Conservation (phyloP, 1,140 invertebrate genomes). For the Brachionus sp. region DNA sequence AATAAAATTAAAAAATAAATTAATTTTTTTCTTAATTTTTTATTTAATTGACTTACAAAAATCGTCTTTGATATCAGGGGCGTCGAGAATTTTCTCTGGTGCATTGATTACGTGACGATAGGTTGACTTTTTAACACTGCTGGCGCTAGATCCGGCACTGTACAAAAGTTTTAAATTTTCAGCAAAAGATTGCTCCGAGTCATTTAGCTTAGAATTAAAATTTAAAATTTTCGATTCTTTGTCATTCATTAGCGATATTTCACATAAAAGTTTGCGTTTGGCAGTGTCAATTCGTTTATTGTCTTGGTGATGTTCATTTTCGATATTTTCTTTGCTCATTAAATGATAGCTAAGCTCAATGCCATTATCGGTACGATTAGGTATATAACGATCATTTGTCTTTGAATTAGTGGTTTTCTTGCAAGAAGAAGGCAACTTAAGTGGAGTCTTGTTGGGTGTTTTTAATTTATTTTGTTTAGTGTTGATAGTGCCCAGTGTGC, state of each 20-base stretch:
- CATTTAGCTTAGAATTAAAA: neutral
- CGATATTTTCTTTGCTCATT: slow-evolving; percentile 4
- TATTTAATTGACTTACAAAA: slow-evolving; percentile 71
- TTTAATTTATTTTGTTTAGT: neutral
- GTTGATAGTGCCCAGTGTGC: neutral
- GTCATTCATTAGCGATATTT: neutral
- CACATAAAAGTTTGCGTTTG: neutral
- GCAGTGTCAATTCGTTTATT: neutral
- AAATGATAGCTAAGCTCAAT: slow-evolving; percentile 37
- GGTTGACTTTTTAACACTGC: neutral
- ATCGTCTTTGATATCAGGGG: slow-evolving; percentile 91
- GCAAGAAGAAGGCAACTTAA: neutral
- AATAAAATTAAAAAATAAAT: slow-evolving; percentile 64
- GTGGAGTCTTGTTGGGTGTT: neutral
- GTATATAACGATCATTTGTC: slow-evolving; percentile 40
- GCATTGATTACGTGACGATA: slow-evolving; percentile 83
- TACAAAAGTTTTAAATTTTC: slow-evolving; percentile 23
- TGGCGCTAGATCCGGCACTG: neutral
- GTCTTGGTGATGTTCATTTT: neutral
- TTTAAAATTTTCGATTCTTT: slow-evolving; percentile 21
- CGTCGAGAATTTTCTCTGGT: slow-evolving; percentile 90
- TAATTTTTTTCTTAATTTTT: neutral
- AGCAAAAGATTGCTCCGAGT: neutral
- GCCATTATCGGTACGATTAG: neutral
- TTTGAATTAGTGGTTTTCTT: neutral